These are phyloP conservation scores for Cynoglossus semilaevis DNA, from an alignment of 2,113 vertebrate genomes.

Conservation along the genomic window DNA sequence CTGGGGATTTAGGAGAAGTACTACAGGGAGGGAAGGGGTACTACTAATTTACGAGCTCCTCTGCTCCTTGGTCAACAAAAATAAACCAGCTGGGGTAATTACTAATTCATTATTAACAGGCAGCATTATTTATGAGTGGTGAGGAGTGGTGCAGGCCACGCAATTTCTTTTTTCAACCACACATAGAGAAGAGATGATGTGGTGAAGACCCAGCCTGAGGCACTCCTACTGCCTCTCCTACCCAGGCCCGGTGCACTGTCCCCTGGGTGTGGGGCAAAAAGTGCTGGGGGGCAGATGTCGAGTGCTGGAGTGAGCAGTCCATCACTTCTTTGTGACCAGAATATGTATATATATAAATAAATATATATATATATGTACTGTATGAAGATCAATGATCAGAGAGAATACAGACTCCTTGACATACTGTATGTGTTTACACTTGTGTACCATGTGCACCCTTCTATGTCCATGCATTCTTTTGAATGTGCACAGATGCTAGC, in stretches of 20 bases:
- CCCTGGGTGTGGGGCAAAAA: conserved; percentile 57
- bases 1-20: conserved; percentile 44
- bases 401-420: conserved; percentile 6
- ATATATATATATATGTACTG: conserved; percentile 38
- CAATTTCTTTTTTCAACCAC: conserved; percentile 56
- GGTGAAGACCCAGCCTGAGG: conserved; percentile 74
- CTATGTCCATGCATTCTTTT: neutral
- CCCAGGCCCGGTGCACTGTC: conserved; percentile 58
- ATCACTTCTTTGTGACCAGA: conserved; percentile 56
- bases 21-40: conserved; percentile 38
- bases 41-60: conserved; percentile 68
- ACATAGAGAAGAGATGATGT: conserved; percentile 63
- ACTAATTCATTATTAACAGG: conserved; percentile 81
- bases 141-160: conserved; percentile 55
- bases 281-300: conserved; percentile 44
- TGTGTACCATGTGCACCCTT: too few relatives aligned
- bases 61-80: conserved; percentile 71
- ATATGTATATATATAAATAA: too few relatives aligned
- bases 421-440: conserved; percentile 6
- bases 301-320: conserved; percentile 32
- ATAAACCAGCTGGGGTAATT: conserved; percentile 75
- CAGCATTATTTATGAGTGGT: conserved; percentile 78
- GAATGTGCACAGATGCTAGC: conserved; percentile 9
- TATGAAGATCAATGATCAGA: conserved; percentile 20
- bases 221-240: conserved; percentile 62